Evolutionary conservation across 2,113 vertebrate species (phyloP).

Genomic region (Tachysurus vachellii): DNA sequence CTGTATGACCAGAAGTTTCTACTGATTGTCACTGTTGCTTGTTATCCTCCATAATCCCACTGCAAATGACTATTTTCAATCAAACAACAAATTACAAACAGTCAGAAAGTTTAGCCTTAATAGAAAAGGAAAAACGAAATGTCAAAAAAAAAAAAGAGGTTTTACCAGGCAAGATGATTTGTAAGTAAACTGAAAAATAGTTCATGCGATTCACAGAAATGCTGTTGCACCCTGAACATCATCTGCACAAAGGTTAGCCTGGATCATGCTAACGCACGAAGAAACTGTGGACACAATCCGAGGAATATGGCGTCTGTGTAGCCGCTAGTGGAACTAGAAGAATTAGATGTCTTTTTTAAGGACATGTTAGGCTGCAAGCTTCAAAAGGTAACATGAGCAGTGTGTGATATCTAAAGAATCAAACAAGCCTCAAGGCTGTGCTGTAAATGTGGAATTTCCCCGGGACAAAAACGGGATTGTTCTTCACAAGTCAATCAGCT

Average conservation of each 20-base stretch:
- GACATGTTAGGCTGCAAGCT: not conserved
- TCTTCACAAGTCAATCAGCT: not conserved
- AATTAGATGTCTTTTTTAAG: not conserved
- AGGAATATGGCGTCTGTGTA: not conserved
- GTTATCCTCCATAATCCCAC: not conserved
- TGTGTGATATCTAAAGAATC: not conserved
- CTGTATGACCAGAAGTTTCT: not conserved
- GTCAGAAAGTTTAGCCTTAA: not conserved
- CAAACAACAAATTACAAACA: not conserved
- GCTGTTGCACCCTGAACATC: not conserved
- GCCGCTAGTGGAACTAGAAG: not conserved
- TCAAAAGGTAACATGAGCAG: too few species aligned
- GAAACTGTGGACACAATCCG: not conserved
- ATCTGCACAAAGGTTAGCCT: not conserved
- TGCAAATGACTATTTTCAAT: not conserved
- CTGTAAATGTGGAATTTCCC: not conserved
- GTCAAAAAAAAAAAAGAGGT: not conserved
- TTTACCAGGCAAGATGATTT: not conserved
- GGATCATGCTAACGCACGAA: not conserved
- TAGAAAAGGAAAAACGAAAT: not conserved
- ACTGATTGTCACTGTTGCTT: not conserved
- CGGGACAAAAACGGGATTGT: constrained; percentile 19
- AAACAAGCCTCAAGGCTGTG: not conserved
- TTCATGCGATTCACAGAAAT: too few species aligned
- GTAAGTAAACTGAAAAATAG: too few species aligned